These are phyloP conservation scores for Drosophila navojoa DNA, from an alignment of 1,140 invertebrate genomes.

Conservation along the genomic window DNA sequence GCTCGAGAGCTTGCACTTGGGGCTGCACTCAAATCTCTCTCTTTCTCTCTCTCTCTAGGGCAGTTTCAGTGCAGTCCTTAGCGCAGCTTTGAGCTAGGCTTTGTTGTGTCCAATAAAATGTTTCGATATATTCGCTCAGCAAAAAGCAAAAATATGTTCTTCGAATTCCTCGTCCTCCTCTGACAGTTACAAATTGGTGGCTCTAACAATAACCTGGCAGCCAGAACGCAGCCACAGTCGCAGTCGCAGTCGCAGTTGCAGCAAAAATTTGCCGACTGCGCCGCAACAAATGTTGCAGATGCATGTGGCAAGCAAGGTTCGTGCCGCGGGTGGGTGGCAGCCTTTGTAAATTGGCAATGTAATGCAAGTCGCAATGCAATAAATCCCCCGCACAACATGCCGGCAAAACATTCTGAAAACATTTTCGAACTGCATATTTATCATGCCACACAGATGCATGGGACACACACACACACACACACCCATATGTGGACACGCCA, in stretches of 20 bases:
- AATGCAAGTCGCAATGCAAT: conserved; percentile 43
- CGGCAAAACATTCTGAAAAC: conserved; percentile 62
- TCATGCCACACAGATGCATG: conserved; percentile 18
- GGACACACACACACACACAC: neutral
- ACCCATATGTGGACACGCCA: too few species aligned
- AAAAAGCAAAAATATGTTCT: neutral
- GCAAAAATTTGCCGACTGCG: neutral
- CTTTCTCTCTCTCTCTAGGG: too few species aligned
- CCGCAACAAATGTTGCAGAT: conserved; percentile 37
- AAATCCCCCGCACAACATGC: conserved; percentile 45
- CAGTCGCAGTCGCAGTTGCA: conserved; percentile 1
- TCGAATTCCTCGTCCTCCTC: neutral
- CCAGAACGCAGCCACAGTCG: neutral
- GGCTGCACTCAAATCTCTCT: conserved; percentile 11
- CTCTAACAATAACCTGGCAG: conserved; percentile 27
- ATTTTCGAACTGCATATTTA: conserved; percentile 65
- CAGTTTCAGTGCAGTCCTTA: conserved; percentile 21
- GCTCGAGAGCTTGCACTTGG: neutral
- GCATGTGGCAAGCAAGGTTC: neutral
- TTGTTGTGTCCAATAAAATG: conserved; percentile 3
- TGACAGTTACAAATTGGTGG: conserved; percentile 38
- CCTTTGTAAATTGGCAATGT: conserved; percentile 45
- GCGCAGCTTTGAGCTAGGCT: conserved; percentile 1
- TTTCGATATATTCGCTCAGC: neutral
- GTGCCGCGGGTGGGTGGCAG: conserved; percentile 8